phyloP scores from a whole-genome alignment of 2,888 invertebrate genomes.

The Sinhomidia bicolor region DNA sequence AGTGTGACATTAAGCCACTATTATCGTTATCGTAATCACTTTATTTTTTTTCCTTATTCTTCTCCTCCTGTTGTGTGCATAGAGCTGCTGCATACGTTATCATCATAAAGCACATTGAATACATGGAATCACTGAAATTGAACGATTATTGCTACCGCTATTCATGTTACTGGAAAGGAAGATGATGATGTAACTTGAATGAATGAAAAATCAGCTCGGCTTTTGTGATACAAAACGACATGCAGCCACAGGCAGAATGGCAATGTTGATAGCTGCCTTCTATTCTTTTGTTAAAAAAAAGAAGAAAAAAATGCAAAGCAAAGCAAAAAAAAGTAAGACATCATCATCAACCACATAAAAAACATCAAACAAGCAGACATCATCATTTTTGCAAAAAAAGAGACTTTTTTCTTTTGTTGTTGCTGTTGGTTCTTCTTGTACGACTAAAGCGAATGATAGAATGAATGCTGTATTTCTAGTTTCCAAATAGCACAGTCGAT shows the following conservation, averaged over 20 bases:
- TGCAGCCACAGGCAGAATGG: background rate
- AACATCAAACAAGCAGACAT: constrained; percentile 21
- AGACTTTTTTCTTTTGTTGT: constrained; percentile 2
- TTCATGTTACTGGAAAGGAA: background rate
- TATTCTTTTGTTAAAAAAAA: background rate
- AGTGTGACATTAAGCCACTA: background rate
- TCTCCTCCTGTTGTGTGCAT: background rate
- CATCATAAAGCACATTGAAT: background rate
- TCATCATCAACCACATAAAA: background rate
- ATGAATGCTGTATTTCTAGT: constrained; percentile 21
- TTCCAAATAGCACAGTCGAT: background rate
- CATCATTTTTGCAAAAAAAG: constrained; percentile 25
- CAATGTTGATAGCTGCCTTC: background rate
- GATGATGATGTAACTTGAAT: background rate
- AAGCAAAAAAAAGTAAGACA: constrained; percentile 23
- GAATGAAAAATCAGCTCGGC: background rate
- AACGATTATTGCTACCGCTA: background rate
- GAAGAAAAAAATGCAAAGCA: constrained; percentile 8
- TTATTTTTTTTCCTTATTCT: background rate
- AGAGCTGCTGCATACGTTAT: background rate
- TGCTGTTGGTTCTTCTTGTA: background rate
- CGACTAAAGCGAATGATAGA: background rate
- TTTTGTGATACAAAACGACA: background rate
- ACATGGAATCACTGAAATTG: background rate
- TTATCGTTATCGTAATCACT: background rate